These are phyloP conservation scores for Girardia tigrina DNA, from an alignment of 2,888 invertebrate species.

Conservation along the genomic window DNA sequence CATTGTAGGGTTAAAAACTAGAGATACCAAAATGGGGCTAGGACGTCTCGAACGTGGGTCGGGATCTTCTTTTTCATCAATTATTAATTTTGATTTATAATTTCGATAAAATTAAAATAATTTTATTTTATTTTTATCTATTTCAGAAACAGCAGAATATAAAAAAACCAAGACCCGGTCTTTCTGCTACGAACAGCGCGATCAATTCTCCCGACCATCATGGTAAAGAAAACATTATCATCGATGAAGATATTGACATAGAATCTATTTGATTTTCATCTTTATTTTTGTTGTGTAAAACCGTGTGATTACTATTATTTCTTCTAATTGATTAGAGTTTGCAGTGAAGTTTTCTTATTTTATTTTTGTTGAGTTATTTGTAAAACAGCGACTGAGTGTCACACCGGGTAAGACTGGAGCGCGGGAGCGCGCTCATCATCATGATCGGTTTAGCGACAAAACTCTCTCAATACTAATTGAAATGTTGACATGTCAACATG, in stretches of 20 bases:
- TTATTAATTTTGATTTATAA: no score
- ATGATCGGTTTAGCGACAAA: constrained; percentile 23
- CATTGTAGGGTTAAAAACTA: no score
- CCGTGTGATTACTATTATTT: constrained; percentile 16
- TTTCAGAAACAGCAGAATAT: constrained; percentile 23
- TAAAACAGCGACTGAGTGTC: background rate
- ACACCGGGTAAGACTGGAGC: background rate
- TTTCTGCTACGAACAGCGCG: constrained; percentile 1
- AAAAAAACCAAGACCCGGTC: constrained; percentile 11
- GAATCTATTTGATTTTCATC: constrained; percentile 7
- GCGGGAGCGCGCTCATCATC: background rate
- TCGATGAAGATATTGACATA: constrained; percentile 12
- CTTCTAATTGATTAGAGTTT: constrained; percentile 15
- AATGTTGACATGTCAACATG: constrained; percentile 13
- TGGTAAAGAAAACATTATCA: constrained; percentile 4
- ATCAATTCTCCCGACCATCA: constrained; percentile 1
- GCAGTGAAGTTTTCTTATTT: background rate
- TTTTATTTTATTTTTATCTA: background rate
- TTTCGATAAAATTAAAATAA: no score
- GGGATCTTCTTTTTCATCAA: no score
- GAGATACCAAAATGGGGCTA: no score
- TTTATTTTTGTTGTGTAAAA: background rate
- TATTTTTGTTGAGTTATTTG: no score
- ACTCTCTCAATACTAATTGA: background rate
- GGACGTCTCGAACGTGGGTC: no score